phyloP scores from a whole-genome alignment of 2,113 vertebrate species.

The Typhlomys cinereus region DNA sequence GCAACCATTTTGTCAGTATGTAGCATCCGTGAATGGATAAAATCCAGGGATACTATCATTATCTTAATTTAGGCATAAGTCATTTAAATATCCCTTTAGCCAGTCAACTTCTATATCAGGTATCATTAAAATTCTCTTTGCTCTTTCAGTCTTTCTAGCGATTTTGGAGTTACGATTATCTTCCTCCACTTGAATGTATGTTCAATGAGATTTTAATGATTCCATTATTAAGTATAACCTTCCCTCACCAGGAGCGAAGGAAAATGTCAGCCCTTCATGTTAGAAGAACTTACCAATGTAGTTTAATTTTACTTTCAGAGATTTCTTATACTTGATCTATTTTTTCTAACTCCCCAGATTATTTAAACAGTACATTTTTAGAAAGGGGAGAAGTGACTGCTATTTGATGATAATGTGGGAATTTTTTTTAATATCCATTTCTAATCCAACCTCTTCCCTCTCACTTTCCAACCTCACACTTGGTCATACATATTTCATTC shows the following conservation, averaged over 20 bases:
- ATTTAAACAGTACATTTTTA: not conserved
- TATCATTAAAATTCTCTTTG: constrained; percentile 32
- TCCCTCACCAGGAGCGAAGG: not conserved
- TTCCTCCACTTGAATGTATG: not conserved
- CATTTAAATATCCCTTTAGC: constrained; percentile 30
- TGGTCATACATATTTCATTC: too few relatives aligned
- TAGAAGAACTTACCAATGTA: not conserved
- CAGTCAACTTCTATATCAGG: not conserved
- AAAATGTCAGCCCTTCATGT: not conserved
- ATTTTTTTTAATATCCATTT: not conserved
- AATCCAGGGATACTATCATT: constrained; percentile 34
- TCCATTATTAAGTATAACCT: not conserved
- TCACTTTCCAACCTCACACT: not conserved
- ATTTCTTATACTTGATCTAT: not conserved
- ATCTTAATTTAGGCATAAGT: not conserved
- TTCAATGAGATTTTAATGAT: not conserved
- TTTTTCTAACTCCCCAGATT: not conserved
- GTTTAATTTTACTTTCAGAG: not conserved
- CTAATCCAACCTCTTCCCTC: fast-evolving
- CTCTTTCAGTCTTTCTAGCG: not conserved
- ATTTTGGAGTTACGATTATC: not conserved
- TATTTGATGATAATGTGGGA: fast-evolving
- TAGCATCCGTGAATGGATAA: constrained; percentile 31
- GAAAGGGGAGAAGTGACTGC: not conserved
- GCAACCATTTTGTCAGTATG: constrained; percentile 51